A percentile compares a stretch with the other conserved stretches of the same genome.
Evolutionary conservation across 2,113 vertebrate genomes (phyloP).

Genomic region (Ibidorhyncha struthersii): DNA sequence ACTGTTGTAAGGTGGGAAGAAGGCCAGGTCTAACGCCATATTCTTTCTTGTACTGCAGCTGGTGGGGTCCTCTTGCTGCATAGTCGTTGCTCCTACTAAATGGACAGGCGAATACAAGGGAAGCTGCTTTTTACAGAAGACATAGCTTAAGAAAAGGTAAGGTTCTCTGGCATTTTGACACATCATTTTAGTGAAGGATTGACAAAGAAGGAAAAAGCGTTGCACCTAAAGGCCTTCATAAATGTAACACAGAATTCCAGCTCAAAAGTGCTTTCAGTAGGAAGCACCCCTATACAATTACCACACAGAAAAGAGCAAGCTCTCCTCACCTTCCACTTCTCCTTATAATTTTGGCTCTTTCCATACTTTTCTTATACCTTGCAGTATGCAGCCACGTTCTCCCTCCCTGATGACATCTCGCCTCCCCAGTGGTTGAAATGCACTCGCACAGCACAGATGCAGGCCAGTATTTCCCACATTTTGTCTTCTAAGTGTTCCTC

Average conservation of each 20-base stretch:
- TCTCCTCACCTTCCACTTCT: background rate
- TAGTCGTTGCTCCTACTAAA: background rate
- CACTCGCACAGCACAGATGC: fast-evolving
- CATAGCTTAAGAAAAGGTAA: background rate
- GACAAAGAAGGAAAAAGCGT: background rate
- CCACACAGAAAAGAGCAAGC: background rate
- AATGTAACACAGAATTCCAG: background rate
- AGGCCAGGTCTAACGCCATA: background rate
- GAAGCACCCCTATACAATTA: background rate
- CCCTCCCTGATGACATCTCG: background rate
- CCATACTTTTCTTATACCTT: background rate
- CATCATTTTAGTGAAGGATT: background rate
- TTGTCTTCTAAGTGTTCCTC: background rate
- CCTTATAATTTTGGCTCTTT: background rate
- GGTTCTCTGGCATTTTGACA: background rate
- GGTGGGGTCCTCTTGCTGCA: background rate
- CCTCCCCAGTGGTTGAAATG: fast-evolving
- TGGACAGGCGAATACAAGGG: fast-evolving
- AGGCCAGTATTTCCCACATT: background rate
- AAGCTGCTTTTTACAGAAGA: background rate
- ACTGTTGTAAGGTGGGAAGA: background rate
- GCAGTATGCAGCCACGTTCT: background rate
- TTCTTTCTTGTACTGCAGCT: background rate
- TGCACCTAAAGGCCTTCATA: background rate
- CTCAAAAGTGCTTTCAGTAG: background rate